Base-by-base conservation (phyloP, 2,888 invertebrate species). In the Trichacis sp. region DNA sequence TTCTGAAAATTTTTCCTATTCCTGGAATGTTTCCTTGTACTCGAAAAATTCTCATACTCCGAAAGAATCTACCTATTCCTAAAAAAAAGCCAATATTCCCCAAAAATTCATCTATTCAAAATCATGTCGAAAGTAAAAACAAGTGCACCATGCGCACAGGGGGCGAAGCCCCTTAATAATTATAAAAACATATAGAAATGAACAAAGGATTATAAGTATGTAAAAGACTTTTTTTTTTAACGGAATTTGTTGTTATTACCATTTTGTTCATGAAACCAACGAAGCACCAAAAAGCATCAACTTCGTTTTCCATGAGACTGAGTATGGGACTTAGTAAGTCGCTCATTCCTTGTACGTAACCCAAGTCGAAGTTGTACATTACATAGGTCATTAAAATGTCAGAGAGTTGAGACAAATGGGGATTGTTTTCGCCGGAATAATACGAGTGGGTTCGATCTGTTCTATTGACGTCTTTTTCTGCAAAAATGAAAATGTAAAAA, bases 251-350 rank as follows among this genome's bases (percentile, higher is more conserved):
- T 8, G 24, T 24, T 3, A 91, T 88, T 84, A 95, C 96, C 83
- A 98, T 93, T 87, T 91, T 91, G 62, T 98, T 92, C 97, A 99
- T 98, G 76, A 98, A 95, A 6, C 97, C 97, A 33, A 95, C 97
- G 83, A 99, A 99, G 85, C 97, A 97, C 99, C 99, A 99, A 86
- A 99, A 99, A 0, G 96, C 92, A 82, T 98, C 97, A 1, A 95
- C 95, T 85, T 99, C 99, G 80, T 96, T 93, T 69, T 93, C 91
- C 87, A 97, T 88, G 45, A 98, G 88, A 78, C 93, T 90, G 54
- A 98, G 86, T 75, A 99, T 91, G 0, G 98, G 98, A 4, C 98
- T 95, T 54, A 99, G 85, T 50, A 98, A 88, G 85, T 99, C 99
- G 76, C 96, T 97, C 99, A 99, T 99, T 17, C 99, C 99, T 84